Conservation (phyloP, 2,888 invertebrate species). For the Macrophya annulata region DNA sequence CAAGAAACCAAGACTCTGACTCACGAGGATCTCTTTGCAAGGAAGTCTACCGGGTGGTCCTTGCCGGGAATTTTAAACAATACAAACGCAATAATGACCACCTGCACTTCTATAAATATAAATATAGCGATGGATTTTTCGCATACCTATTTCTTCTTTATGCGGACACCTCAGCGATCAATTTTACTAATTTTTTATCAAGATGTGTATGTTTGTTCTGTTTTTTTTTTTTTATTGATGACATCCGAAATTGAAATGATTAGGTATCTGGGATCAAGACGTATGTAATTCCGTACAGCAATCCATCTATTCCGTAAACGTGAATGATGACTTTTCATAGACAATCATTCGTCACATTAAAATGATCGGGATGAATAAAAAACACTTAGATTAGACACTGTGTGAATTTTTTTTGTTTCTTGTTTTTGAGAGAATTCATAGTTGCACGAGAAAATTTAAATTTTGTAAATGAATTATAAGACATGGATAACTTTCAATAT, state of each 20-base stretch:
- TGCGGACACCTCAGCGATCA: background rate
- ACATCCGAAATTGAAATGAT: too few species aligned
- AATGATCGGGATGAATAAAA: too few species aligned
- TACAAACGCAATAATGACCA: background rate
- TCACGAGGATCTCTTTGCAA: background rate
- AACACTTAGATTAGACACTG: background rate
- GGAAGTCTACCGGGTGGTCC: slow-evolving; percentile 20
- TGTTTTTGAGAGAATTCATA: background rate
- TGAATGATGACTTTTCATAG: background rate
- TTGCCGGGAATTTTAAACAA: background rate
- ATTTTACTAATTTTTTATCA: background rate
- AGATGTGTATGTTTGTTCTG: background rate
- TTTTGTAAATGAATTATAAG: background rate
- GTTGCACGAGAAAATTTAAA: background rate
- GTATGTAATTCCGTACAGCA: background rate
- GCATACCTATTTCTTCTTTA: background rate
- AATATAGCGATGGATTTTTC: background rate
- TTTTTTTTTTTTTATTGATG: background rate
- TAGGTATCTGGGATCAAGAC: background rate
- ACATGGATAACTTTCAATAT: background rate
- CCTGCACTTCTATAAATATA: background rate
- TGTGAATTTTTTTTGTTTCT: background rate
- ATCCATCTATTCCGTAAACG: background rate
- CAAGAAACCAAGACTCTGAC: slow-evolving; percentile 13
- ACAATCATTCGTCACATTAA: background rate